phyloP scores from a whole-genome alignment of 2,113 vertebrate genomes.

The Pygoscelis antarcticus region DNA sequence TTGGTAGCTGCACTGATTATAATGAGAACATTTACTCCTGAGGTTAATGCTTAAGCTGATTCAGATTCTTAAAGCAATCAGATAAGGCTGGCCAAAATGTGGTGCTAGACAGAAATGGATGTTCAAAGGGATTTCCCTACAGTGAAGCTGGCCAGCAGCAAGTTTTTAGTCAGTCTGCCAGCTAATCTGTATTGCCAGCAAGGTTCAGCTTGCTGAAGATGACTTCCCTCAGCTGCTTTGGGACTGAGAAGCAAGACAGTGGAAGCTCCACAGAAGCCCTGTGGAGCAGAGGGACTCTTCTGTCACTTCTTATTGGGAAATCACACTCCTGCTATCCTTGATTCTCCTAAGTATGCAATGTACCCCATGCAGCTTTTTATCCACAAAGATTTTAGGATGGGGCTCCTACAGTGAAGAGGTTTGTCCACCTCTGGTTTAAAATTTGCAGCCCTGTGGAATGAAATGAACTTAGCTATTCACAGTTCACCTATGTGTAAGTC shows the following conservation, averaged over 20 bases:
- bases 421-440: neutral
- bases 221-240: neutral
- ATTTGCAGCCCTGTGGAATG: neutral
- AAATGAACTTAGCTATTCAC: neutral
- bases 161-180: neutral
- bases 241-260: neutral
- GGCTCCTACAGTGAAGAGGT: neutral
- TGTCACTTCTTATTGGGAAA: neutral
- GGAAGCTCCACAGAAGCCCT: neutral
- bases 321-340: neutral
- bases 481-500: neutral
- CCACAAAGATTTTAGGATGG: neutral
- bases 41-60: constrained; percentile 32
- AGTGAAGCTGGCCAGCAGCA: neutral
- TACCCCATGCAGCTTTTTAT: neutral
- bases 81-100: neutral
- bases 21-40: constrained; percentile 48
- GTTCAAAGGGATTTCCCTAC: neutral
- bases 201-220: neutral
- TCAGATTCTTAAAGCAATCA: constrained; percentile 26
- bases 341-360: neutral
- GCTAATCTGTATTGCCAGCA: neutral
- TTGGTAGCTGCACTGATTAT: constrained; percentile 38
- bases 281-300: neutral
- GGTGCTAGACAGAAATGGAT: neutral